phyloP scores from a whole-genome alignment of 2,888 invertebrate genomes.

The Epirrhoe tristata region DNA sequence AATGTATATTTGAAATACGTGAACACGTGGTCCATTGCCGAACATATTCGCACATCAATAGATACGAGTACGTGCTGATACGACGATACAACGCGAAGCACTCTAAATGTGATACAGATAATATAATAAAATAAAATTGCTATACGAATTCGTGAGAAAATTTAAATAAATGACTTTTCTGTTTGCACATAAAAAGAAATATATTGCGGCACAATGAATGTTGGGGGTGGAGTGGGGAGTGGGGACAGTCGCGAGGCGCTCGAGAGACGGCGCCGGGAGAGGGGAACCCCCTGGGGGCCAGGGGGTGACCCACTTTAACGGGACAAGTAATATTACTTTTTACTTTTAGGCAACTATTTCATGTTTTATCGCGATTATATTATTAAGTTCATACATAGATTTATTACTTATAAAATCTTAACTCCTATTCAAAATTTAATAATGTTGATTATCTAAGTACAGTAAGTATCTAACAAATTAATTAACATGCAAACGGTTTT shows the following conservation, averaged over 20 bases:
- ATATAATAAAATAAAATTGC: slow-evolving; percentile 85
- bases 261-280: slow-evolving; percentile 66
- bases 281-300: slow-evolving; percentile 52
- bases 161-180: slow-evolving; percentile 86
- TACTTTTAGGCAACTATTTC: slow-evolving; percentile 86
- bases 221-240: slow-evolving; percentile 75
- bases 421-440: background rate
- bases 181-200: slow-evolving; percentile 86
- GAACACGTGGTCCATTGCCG: slow-evolving; percentile 41
- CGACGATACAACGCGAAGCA: slow-evolving; percentile 68
- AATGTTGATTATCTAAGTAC: no score
- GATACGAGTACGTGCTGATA: slow-evolving; percentile 44
- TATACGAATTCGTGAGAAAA: slow-evolving; percentile 85
- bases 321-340: slow-evolving; percentile 86
- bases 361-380: slow-evolving; percentile 82
- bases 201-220: slow-evolving; percentile 86
- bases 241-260: slow-evolving; percentile 75
- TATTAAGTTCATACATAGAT: slow-evolving; percentile 15
- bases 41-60: slow-evolving; percentile 47
- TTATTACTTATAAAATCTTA: background rate
- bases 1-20: slow-evolving; percentile 40
- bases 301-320: slow-evolving; percentile 85
- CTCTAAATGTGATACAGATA: slow-evolving; percentile 83
- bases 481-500: no score
- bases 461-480: no score